Conservation (phyloP, 2,797 vertebrate species). For the Telmatherina bonti region DNA sequence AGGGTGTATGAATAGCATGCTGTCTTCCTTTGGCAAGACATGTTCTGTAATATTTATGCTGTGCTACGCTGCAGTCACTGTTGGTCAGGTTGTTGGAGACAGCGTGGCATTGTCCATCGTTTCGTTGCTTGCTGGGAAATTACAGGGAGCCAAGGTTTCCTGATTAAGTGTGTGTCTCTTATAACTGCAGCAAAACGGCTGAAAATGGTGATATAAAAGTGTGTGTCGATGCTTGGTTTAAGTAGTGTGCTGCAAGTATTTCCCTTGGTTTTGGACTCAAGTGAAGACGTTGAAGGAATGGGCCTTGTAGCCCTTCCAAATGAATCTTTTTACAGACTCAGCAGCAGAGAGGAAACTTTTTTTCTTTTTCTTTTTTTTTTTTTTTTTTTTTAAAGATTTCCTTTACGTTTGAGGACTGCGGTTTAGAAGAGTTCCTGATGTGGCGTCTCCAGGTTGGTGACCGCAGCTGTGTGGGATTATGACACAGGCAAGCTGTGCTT, state of each 20-base stretch:
- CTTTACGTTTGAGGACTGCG: slow-evolving; percentile 53
- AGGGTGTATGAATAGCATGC: slow-evolving; percentile 9
- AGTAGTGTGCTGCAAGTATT: slow-evolving; percentile 25
- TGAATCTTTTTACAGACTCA: slow-evolving; percentile 36
- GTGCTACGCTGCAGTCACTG: slow-evolving; percentile 26
- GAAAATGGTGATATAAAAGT: slow-evolving; percentile 21
- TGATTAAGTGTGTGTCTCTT: slow-evolving; percentile 29
- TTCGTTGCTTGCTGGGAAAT: slow-evolving; percentile 34
- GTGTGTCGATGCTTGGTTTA: slow-evolving; percentile 35
- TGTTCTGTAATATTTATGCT: slow-evolving; percentile 48
- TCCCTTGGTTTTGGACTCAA: slow-evolving; percentile 28
- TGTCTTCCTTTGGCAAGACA: slow-evolving; percentile 10
- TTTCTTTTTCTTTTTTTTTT: slow-evolving; percentile 25
- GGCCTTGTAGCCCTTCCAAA: slow-evolving; percentile 25
- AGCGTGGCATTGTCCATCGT: slow-evolving; percentile 28
- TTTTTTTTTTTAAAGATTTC: slow-evolving; percentile 23
- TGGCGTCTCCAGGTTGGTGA: slow-evolving; percentile 54
- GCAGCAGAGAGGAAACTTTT: slow-evolving; percentile 30
- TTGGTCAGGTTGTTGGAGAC: slow-evolving; percentile 25
- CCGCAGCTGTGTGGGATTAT: slow-evolving; percentile 77
- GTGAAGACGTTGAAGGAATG: slow-evolving; percentile 28
- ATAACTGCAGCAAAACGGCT: slow-evolving; percentile 32
- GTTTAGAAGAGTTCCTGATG: slow-evolving; percentile 55
- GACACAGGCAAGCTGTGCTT: slow-evolving; percentile 69
- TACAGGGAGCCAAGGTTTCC: slow-evolving; percentile 9